Evolutionary conservation across 2,888 invertebrate genomes (phyloP), one percentile per base, ranked within the genome.

Genomic region (Ptychoptera contaminata): DNA sequence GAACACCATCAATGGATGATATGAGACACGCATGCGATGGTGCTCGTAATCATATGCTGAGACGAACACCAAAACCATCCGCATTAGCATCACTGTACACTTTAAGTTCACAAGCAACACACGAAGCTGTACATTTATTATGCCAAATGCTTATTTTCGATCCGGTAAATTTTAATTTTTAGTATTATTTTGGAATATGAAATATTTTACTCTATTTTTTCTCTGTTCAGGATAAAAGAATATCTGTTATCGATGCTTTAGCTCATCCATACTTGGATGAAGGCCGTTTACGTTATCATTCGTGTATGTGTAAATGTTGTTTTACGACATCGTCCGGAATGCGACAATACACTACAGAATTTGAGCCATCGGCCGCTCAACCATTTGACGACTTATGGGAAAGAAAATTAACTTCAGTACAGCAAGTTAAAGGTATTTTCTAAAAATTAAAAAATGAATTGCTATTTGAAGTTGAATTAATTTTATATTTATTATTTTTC

Each of bases 231-330:
- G 83, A 90, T 59, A 92, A 93, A 68, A 79, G 98, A 58, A 91
- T 96, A 63, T 83, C 85, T 2, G 93, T 96, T 44, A 82, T 85
- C 47, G 92, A 96, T 63, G 97, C 97, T 31, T 73, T 99, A 53
- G 85, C 90, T 45, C 97, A 97, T 71, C 93, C 94, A 8, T 98
- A 97, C 70, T 71, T 98, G 53, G 96, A 96, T 62, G 98, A 98
- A 66, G 98, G 97, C 29, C 79, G 98, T 52, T 76, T 98, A 59
- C 80, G 98, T 59, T 99, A 96, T 73, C 98, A 98, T 71, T 97
- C 96, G 50, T 98, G 98, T 68, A 99, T 98, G 98, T 98, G 98
- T 74, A 86, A 86, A 63, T 98, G 98, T 61, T 98, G 98, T 70
- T 90, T 84, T 67, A 82, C 83, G 46, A 78, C 79, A 50, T 74